These are phyloP conservation scores for Lucifuga dentata DNA, from an alignment of 2,113 vertebrate genomes.

Conservation along the genomic window DNA sequence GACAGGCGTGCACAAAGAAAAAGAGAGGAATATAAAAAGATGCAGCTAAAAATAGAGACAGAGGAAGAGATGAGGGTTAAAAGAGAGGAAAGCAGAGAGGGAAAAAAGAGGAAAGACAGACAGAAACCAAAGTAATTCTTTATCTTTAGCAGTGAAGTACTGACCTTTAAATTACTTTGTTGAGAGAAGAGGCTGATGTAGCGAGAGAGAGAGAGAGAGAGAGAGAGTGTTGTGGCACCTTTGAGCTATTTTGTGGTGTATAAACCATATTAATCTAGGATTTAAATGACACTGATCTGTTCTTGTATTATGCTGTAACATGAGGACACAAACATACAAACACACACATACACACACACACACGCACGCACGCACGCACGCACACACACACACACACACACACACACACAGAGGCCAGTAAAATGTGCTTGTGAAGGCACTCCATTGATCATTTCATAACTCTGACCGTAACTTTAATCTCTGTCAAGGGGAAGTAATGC, in stretches of 20 bases:
- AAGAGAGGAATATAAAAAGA: background rate
- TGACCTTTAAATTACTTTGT: constrained; percentile 47
- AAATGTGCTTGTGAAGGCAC: background rate
- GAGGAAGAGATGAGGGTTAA: constrained; percentile 1
- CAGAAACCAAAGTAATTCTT: constrained; percentile 11
- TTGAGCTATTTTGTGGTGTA: constrained; percentile 1
- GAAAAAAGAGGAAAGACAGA: background rate
- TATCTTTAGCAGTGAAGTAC: constrained; percentile 25
- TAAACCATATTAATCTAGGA: background rate
- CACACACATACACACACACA: background rate
- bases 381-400: too few species aligned
- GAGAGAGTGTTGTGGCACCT: too few species aligned
- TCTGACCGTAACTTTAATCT: background rate
- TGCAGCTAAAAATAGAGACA: background rate
- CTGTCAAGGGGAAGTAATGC: background rate
- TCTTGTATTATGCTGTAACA: background rate
- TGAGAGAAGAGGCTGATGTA: constrained; percentile 1
- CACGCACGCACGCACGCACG: too few species aligned
- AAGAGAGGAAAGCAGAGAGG: background rate
- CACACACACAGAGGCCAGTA: too few species aligned
- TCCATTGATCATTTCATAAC: background rate
- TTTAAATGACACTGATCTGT: background rate
- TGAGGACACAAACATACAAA: too few species aligned
- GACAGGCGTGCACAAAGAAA: constrained; percentile 9
- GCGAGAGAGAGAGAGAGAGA: background rate